These are phyloP conservation scores for Rissa tridactyla DNA, from an alignment of 2,113 vertebrate species.

Conservation along the genomic window DNA sequence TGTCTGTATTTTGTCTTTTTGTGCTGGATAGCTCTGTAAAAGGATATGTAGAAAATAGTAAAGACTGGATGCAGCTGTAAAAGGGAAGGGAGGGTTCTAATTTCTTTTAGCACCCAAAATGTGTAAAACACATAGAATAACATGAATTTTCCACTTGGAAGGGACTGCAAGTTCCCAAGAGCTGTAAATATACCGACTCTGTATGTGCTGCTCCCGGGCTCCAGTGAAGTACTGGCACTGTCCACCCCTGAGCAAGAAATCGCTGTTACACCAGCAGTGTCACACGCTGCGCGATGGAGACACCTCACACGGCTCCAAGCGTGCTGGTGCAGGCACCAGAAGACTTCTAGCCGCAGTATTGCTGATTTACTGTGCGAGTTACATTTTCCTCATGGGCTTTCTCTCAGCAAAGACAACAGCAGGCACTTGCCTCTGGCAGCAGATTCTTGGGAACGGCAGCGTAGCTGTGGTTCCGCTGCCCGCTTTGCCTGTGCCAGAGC, in stretches of 20 bases:
- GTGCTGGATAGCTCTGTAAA: neutral
- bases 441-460: neutral
- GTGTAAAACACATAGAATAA: neutral
- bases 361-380: neutral
- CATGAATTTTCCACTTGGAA: conserved; percentile 18
- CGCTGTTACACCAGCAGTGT: neutral
- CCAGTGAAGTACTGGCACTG: neutral
- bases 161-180: neutral
- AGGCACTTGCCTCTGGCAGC: conserved; percentile 13
- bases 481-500: neutral
- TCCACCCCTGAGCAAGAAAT: neutral
- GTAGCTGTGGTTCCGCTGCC: neutral
- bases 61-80: neutral
- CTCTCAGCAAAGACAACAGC: neutral
- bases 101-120: neutral
- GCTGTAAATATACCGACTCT: neutral
- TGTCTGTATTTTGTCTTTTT: neutral
- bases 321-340: neutral
- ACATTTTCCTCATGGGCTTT: neutral
- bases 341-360: neutral
- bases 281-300: fast-evolving
- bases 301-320: neutral
- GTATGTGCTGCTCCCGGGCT: neutral
- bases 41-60: neutral
- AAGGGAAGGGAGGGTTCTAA: neutral